Evolutionary conservation across 2,797 vertebrate species (phyloP).

Genomic region (Picus viridis): DNA sequence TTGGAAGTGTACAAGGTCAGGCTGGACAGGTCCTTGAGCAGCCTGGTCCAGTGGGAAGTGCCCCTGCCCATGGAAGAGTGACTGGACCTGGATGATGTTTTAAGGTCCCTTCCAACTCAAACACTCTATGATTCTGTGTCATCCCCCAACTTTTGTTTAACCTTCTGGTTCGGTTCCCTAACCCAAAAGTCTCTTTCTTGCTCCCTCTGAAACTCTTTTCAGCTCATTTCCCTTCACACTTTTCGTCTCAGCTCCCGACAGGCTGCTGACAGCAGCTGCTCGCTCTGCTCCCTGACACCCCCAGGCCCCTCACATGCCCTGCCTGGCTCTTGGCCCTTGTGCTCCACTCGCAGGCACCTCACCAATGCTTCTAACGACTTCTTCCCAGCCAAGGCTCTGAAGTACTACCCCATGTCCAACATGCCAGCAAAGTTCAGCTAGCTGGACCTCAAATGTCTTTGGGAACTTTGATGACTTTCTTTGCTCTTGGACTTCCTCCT

Average conservation of each 20-base stretch:
- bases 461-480: not conserved
- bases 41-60: no score
- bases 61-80: no score
- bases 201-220: not conserved
- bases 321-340: not conserved
- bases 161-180: not conserved
- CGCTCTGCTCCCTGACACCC: not conserved
- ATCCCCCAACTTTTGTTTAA: not conserved
- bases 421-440: not conserved
- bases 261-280: rapidly evolving
- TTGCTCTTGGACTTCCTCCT: not conserved
- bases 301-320: rapidly evolving
- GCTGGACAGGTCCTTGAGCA: no score
- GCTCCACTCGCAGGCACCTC: not conserved
- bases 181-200: not conserved
- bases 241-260: not conserved
- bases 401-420: not conserved
- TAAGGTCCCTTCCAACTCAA: no score
- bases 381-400: not conserved
- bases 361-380: not conserved
- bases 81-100: no score
- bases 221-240: not conserved
- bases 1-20: no score
- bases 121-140: no score
- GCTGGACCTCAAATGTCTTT: not conserved